A percentile compares a stretch with the other conserved stretches of the same genome.
phyloP scores from a whole-genome alignment of 2,888 invertebrate genomes.

The Dolichopus griseipennis region DNA sequence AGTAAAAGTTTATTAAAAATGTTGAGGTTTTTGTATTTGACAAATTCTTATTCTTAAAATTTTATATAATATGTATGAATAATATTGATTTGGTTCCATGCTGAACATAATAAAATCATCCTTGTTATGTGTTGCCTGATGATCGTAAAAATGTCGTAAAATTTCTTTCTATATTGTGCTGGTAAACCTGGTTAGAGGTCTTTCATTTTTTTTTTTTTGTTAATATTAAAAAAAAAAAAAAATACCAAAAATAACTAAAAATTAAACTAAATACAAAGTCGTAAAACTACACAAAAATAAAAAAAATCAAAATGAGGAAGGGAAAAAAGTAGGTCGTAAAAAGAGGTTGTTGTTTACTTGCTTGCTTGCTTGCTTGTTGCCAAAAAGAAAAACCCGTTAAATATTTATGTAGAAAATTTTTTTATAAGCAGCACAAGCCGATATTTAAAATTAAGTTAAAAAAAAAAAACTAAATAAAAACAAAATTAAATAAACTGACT shows the following conservation, averaged over 20 bases:
- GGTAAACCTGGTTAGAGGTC: neutral
- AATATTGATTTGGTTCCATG: neutral
- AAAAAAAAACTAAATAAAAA: too few species aligned
- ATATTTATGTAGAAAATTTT: neutral
- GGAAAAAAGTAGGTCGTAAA: neutral
- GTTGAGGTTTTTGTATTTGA: neutral
- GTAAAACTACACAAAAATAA: neutral
- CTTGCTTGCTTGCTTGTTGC: neutral
- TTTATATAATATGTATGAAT: neutral
- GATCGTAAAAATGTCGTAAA: constrained; percentile 3
- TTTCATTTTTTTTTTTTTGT: neutral
- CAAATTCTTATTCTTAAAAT: neutral
- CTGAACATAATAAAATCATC: neutral
- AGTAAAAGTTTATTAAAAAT: neutral
- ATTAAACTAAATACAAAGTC: neutral
- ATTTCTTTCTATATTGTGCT: neutral
- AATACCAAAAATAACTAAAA: neutral
- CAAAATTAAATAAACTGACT: too few species aligned
- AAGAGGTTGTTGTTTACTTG: neutral
- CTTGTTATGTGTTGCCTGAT: neutral
- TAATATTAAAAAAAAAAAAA: neutral
- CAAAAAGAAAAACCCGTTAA: neutral
- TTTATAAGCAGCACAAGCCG: too few species aligned
- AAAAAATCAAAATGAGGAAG: too few species aligned
- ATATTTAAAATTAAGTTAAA: too few species aligned